Evolutionary conservation across 2,888 invertebrate genomes (phyloP), one percentile per base, ranked within the genome.

Genomic region (Neoaliturus tenellus): DNA sequence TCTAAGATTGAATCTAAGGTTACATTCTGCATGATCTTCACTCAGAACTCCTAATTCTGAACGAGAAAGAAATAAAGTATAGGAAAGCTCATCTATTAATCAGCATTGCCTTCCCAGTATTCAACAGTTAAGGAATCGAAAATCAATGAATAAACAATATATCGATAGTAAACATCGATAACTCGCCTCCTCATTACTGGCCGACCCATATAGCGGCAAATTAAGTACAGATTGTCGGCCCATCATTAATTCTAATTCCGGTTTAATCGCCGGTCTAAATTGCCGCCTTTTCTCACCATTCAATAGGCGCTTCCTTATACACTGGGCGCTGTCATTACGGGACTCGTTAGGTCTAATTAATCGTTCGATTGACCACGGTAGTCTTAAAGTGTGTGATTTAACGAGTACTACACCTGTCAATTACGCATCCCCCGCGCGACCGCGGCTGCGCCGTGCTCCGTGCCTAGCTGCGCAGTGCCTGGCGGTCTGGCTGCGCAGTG

Each of bases 301-400:
- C 48, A 78, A 78, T 78, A 78, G 78, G 78, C 78, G 78, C 78
- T 78, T 78, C 78, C 78, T 78, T 78, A 78, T 78, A 78, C 78
- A 78, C 78, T 78, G 55, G 75, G 78, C 78, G 78, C 78, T 78
- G 78, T 78, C 78, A 55, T 78, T 78, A 78, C 48, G 3, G 55
- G 0, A 20, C 78, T 78, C 78, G 78, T 78, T 78, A 78, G 55
- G 31, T 1, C 10, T 78, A 78, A 78, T 78, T 78, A 78, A 78
- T 78, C 55, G 51, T 78, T n/a, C 78, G 78, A 78, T 78, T 78
- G 78, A 78, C 78, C 78, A 78, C 78, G 75, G 48, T 41, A 17
- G 75, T 48, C 75, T 75, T 75, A 75, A 75, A 44, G 75, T 55
- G 55, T 78, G 78, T 78, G 78, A 78, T 78, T 55, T 78, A 78